Conservation (phyloP, 2,888 invertebrate genomes). For the Apamea monoglypha region DNA sequence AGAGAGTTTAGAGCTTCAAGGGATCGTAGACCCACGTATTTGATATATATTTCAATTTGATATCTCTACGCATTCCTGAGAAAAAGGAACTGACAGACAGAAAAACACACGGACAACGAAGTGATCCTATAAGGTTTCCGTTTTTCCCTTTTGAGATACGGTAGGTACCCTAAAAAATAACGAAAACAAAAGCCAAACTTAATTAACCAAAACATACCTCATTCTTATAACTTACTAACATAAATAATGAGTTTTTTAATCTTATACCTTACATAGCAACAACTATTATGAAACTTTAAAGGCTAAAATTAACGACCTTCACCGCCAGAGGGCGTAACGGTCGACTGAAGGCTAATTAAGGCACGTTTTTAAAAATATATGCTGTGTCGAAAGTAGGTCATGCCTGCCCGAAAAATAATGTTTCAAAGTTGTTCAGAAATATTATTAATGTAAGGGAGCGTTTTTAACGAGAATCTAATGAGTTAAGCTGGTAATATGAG, state of each 20-base stretch:
- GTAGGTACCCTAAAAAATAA: neutral
- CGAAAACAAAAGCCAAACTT: slow-evolving; percentile 7
- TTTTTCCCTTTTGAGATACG: neutral
- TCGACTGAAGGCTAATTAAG: slow-evolving; percentile 69
- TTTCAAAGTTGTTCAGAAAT: slow-evolving; percentile 50
- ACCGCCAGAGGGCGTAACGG: slow-evolving; percentile 55
- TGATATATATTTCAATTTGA: neutral
- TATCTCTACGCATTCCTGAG: neutral
- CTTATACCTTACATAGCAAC: slow-evolving; percentile 41
- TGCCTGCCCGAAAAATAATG: slow-evolving; percentile 59
- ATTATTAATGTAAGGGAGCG: slow-evolving; percentile 36
- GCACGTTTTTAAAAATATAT: slow-evolving; percentile 66
- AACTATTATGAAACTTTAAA: slow-evolving; percentile 52
- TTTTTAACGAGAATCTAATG: slow-evolving; percentile 36
- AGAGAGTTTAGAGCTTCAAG: neutral
- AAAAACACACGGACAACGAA: neutral
- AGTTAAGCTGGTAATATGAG: slow-evolving; percentile 1
- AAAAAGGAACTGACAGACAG: neutral
- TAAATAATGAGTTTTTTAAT: slow-evolving; percentile 51
- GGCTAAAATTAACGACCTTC: slow-evolving; percentile 56
- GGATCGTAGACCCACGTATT: neutral
- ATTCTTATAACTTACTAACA: slow-evolving; percentile 19
- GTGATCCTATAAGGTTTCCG: neutral
- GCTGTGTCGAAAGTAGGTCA: slow-evolving; percentile 58
- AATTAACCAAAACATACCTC: slow-evolving; percentile 15